Evolutionary conservation across 2,888 invertebrate genomes (phyloP).

Genomic region (Kryphioiulus occultus): DNA sequence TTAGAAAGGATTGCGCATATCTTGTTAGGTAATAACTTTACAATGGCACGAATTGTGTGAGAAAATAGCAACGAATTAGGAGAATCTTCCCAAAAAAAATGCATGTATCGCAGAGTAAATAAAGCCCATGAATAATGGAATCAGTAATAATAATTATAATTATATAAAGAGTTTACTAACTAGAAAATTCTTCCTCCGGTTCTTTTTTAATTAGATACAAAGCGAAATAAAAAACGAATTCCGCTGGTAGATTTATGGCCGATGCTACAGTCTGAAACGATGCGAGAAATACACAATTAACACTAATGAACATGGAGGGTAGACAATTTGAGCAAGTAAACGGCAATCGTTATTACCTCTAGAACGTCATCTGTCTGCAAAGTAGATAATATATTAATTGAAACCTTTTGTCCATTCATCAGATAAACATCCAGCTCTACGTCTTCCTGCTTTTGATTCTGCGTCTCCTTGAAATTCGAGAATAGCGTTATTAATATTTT

Average conservation of each 20-base stretch:
- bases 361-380: conserved; percentile 85
- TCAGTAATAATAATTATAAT: too few species aligned
- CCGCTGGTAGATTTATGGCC: conserved; percentile 79
- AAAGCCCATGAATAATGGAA: too few species aligned
- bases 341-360: conserved; percentile 65
- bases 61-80: too few species aligned
- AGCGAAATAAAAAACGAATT: conserved; percentile 86
- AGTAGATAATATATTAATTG: conserved; percentile 78
- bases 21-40: too few species aligned
- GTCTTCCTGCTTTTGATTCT: conserved; percentile 65
- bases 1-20: too few species aligned
- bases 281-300: conserved; percentile 53
- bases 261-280: conserved; percentile 76
- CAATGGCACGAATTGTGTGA: too few species aligned
- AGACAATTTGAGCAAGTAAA: too few species aligned
- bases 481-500: too few species aligned
- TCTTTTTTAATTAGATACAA: conserved; percentile 84
- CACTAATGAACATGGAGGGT: too few species aligned
- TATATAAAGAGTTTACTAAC: conserved; percentile 58
- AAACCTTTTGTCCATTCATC: conserved; percentile 86
- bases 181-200: conserved; percentile 73
- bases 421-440: conserved; percentile 81
- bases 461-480: conserved; percentile 50
- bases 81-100: too few species aligned
- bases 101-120: too few species aligned